phyloP scores from a whole-genome alignment of 2,113 vertebrate genomes.

The Pteropus alecto region DNA sequence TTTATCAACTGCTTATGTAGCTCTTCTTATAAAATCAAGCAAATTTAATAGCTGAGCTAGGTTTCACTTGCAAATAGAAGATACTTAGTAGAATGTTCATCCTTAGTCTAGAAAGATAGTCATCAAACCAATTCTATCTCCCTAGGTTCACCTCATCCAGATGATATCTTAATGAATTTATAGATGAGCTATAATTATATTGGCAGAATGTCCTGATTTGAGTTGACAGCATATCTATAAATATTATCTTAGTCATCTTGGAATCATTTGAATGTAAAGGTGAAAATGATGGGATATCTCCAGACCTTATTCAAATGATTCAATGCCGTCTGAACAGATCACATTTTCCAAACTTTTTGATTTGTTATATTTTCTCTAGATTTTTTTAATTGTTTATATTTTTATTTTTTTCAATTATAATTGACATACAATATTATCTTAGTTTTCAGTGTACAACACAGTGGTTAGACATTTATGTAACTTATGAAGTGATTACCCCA shows the following conservation, averaged over 20 bases:
- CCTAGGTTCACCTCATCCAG: background rate
- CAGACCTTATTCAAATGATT: background rate
- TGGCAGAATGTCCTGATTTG: background rate
- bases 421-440: no score
- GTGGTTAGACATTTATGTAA: no score
- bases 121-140: background rate
- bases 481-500: no score
- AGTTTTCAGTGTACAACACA: no score
- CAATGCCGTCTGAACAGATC: background rate
- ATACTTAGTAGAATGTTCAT: background rate
- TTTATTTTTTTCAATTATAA: no score
- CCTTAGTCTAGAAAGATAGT: background rate
- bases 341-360: background rate
- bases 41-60: background rate
- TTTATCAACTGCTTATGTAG: constrained; percentile 7
- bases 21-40: background rate
- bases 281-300: background rate
- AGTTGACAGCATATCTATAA: background rate
- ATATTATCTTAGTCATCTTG: background rate
- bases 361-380: background rate
- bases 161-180: background rate
- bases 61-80: constrained; percentile 18
- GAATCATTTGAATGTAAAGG: background rate
- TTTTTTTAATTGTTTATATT: background rate
- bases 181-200: background rate